Evolutionary conservation across 2,888 invertebrate genomes (phyloP).

Genomic region (Pandemis cinnamomeana): DNA sequence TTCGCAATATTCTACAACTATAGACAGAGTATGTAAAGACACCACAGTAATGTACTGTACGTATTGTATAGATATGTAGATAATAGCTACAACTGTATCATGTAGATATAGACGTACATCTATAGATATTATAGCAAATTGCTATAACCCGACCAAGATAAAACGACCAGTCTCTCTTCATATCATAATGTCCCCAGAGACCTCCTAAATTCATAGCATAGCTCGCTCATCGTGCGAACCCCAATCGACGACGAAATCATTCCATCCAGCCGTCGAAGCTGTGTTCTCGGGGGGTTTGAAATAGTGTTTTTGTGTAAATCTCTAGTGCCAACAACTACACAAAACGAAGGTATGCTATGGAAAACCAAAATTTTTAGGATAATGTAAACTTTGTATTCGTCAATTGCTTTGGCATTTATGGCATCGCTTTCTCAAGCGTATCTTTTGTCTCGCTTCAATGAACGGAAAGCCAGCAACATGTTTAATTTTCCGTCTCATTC

Average conservation of each 20-base stretch:
- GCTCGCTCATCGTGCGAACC: conserved; percentile 75
- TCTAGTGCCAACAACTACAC: conserved; percentile 81
- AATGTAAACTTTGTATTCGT: conserved; percentile 64
- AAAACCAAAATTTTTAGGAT: conserved; percentile 56
- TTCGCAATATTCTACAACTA: conserved; percentile 20
- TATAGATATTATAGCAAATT: conserved; percentile 65
- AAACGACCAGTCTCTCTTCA: conserved; percentile 55
- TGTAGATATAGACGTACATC: conserved; percentile 49
- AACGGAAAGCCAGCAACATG: conserved; percentile 70
- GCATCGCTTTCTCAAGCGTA: conserved; percentile 82
- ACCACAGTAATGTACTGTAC: conserved; percentile 11
- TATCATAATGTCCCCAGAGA: conserved; percentile 53
- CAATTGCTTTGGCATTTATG: conserved; percentile 80
- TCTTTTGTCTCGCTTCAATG: conserved; percentile 74
- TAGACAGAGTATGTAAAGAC: conserved; percentile 21
- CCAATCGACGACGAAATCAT: conserved; percentile 82
- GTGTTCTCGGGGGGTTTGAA: conserved; percentile 82
- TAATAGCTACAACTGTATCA: conserved; percentile 48
- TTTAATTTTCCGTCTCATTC: conserved; percentile 77
- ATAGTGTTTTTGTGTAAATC: conserved; percentile 80
- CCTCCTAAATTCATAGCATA: conserved; percentile 65
- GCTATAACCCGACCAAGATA: conserved; percentile 70
- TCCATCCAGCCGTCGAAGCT: conserved; percentile 85
- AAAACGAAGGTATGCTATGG: conserved; percentile 76
- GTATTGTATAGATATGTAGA: conserved; percentile 41